Percentiles rank a stretch among this genome's conserved stretches.
Evolutionary conservation across 2,113 vertebrate genomes (phyloP).

Genomic region (Climacteris rufus): DNA sequence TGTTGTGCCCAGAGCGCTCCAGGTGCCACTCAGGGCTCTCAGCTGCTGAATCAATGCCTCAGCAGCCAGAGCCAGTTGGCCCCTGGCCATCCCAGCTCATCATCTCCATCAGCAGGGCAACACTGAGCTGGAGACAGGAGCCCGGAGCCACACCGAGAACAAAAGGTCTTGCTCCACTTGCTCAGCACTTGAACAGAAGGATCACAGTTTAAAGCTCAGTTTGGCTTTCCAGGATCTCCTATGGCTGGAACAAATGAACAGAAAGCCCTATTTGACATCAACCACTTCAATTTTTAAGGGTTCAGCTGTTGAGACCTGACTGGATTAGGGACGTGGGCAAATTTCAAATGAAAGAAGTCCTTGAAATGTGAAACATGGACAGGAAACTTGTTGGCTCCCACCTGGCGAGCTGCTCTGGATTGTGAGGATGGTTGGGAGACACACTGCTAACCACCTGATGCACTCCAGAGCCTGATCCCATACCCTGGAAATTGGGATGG

Average conservation of each 20-base stretch:
- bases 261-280: neutral
- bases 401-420: neutral
- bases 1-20: neutral
- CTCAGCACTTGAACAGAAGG: neutral
- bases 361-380: neutral
- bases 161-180: neutral
- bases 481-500: neutral
- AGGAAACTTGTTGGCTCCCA: neutral
- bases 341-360: neutral
- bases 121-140: neutral
- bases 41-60: neutral
- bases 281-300: neutral
- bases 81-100: neutral
- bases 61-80: neutral
- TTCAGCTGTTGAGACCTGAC: neutral
- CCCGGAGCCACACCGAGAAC: neutral
- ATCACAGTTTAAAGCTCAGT: neutral
- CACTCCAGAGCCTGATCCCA: neutral
- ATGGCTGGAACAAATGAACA: neutral
- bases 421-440: neutral
- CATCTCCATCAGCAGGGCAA: neutral
- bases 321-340: neutral
- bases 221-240: neutral
- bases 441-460: neutral
- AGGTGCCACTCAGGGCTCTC: neutral